phyloP scores from a whole-genome alignment of 2,113 vertebrate genomes.

The Caloenas nicobarica region DNA sequence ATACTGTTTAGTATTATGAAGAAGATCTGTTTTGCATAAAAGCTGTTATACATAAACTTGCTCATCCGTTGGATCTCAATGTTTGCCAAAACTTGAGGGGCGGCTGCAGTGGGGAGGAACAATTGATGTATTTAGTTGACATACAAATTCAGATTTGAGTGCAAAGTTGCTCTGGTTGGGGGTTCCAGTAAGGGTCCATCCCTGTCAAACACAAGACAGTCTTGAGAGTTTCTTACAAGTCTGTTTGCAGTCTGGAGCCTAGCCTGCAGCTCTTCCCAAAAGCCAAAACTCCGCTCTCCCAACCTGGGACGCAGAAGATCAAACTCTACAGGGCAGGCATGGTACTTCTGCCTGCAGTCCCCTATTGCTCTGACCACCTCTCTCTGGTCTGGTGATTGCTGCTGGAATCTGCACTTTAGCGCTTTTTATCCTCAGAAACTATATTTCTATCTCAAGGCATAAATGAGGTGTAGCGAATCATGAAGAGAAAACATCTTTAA shows the following conservation, averaged over 20 bases:
- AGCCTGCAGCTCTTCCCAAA: not conserved
- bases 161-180: not conserved
- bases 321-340: not conserved
- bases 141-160: not conserved
- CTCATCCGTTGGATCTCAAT: not conserved
- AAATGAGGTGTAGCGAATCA: not conserved
- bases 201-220: not conserved
- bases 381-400: not conserved
- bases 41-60: not conserved
- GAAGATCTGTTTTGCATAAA: not conserved
- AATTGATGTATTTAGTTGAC: not conserved
- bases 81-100: not conserved
- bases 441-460: not conserved
- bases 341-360: not conserved
- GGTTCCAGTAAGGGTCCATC: not conserved
- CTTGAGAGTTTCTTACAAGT: not conserved
- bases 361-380: not conserved
- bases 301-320: not conserved
- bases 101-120: not conserved
- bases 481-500: not conserved
- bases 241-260: not conserved
- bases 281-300: not conserved
- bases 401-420: not conserved
- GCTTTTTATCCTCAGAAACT: not conserved
- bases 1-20: rapidly evolving